Evolutionary conservation across 2,113 vertebrate species (phyloP), one percentile per base, ranked within the genome.

Genomic region (Pelmatolapia mariae): DNA sequence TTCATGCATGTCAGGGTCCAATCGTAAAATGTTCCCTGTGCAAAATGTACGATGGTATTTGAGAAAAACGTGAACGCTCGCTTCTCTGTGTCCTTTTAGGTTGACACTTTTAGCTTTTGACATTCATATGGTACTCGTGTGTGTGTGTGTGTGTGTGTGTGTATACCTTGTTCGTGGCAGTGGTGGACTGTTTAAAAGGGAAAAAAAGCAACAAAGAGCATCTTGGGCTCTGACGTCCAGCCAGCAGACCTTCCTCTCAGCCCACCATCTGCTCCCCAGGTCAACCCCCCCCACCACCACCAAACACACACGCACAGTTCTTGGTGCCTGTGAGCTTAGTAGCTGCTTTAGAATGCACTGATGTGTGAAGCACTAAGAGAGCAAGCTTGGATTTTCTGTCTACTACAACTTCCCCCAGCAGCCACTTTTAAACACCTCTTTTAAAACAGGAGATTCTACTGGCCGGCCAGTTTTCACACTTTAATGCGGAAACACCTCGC

Each of bases 201-300:
- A 12, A 29, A 83, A 59, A 91, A 87, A 31, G 43, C 68, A 86
- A 92, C 92, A 95, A 94, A 93, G 87, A 93, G 57, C 31, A 57
- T 88, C 84, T 93, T 45, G 78, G 59, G 86, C 84, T 92, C 86
- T 89, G 85, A 93, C 90, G 81, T 93, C 91, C 87, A 89, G 86
- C 87, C 87, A 86, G 87, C 90, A 93, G 90, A 92, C 93, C 92
- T 89, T 95, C 92, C 90, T 86, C 90, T 90, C 86, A 84, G 91
- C 86, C 83, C 92, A 86, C 93, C 93, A 95, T 95, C 94, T 95
- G 94, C 89, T 94, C 89, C 90, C 85, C 87, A 57, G 91, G 92
- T 93, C 93, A 87, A 57, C 81, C 22, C 71, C 47, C 59, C 38
- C 83, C 12, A 4, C 26, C 59, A 66, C 61, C 61, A 66, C 61